These are phyloP conservation scores for Centropyge bicolor DNA, from an alignment of 2,797 vertebrate species.

Conservation along the genomic window DNA sequence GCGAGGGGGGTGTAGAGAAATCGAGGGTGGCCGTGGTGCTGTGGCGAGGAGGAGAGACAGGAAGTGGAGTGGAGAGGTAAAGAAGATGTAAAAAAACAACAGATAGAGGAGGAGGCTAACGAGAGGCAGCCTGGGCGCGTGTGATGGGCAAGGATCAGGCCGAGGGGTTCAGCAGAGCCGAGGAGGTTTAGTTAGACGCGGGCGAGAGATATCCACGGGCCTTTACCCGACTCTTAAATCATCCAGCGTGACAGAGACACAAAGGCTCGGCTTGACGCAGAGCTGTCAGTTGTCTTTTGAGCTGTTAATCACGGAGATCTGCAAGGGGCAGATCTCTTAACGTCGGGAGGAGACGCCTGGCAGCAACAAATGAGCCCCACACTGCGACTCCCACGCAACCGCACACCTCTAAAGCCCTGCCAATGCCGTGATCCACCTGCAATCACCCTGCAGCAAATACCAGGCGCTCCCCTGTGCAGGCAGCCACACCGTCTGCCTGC, in stretches of 20 bases:
- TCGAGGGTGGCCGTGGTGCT: background rate
- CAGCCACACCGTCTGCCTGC: conserved; percentile 15
- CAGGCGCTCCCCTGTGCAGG: conserved; percentile 41
- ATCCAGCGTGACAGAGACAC: conserved; percentile 72
- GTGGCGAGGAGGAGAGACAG: background rate
- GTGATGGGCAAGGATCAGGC: conserved; percentile 36
- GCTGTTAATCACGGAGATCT: conserved; percentile 79
- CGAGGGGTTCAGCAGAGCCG: conserved; percentile 32
- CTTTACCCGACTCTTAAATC: conserved; percentile 74
- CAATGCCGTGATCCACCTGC: conserved; percentile 73
- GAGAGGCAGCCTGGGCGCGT: conserved; percentile 31
- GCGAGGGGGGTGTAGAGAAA: background rate
- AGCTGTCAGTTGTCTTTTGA: conserved; percentile 75
- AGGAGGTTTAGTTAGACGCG: conserved; percentile 47
- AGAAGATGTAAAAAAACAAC: background rate
- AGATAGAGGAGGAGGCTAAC: conserved; percentile 39
- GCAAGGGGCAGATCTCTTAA: conserved; percentile 56
- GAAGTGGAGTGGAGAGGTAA: background rate
- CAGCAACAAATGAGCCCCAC: conserved; percentile 79
- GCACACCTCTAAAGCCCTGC: conserved; percentile 70
- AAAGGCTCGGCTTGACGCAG: conserved; percentile 67
- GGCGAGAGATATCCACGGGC: conserved; percentile 56
- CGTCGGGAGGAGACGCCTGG: conserved; percentile 65
- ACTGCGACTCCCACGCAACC: conserved; percentile 59
- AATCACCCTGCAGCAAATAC: conserved; percentile 73